phyloP scores from a whole-genome alignment of 1,140 invertebrate species.

The Trinorchestia longiramus region DNA sequence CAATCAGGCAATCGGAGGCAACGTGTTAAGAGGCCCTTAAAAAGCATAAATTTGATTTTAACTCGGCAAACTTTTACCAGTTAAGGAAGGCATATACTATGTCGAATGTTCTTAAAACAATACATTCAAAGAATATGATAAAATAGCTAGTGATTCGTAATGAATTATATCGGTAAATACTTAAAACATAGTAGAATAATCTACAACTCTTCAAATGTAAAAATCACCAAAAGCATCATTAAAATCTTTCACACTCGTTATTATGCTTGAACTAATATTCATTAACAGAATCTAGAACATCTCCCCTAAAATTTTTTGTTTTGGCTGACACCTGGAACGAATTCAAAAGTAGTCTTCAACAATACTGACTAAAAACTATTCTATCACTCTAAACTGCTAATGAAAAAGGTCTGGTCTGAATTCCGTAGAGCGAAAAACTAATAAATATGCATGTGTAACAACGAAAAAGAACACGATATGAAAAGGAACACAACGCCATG shows the following conservation, averaged over 20 bases:
- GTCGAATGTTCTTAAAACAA: too few relatives aligned
- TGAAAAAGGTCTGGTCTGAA: not conserved
- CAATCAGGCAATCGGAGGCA: too few relatives aligned
- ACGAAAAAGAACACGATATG: not conserved
- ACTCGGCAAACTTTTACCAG: too few relatives aligned
- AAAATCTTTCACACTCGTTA: too few relatives aligned
- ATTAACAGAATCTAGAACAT: not conserved
- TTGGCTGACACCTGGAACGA: not conserved
- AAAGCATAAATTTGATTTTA: too few relatives aligned
- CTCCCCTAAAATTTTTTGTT: not conserved
- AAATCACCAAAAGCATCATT: too few relatives aligned
- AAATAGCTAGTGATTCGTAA: not conserved
- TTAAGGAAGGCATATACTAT: too few relatives aligned
- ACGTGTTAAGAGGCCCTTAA: too few relatives aligned
- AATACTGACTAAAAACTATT: not conserved
- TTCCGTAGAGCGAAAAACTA: not conserved
- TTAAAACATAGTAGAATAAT: not conserved
- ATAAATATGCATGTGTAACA: too few relatives aligned
- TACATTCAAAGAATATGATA: too few relatives aligned
- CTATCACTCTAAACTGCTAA: not conserved
- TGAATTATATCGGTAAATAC: not conserved
- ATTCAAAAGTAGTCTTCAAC: not conserved
- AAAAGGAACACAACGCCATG: not conserved
- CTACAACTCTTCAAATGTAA: not conserved
- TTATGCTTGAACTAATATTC: not conserved